Evolutionary conservation across 2,888 invertebrate genomes (phyloP).

Genomic region (Eupithecia tripunctaria): DNA sequence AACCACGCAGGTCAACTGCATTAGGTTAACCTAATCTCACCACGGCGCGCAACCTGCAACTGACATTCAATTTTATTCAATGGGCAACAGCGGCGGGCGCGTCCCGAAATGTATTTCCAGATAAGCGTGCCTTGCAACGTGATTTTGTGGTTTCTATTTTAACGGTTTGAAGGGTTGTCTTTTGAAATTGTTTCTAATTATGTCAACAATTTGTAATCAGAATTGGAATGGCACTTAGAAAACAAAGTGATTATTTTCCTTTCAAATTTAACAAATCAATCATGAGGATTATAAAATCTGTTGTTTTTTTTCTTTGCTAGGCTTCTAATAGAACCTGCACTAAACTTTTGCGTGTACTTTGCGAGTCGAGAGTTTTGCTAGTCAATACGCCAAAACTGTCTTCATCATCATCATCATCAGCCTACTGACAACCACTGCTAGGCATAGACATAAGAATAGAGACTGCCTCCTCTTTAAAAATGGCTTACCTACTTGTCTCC

Average conservation of each 20-base stretch:
- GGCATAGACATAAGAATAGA: no score
- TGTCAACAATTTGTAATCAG: neutral
- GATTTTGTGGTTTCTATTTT: conserved; percentile 12
- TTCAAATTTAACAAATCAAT: neutral
- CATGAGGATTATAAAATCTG: neutral
- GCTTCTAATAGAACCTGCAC: neutral
- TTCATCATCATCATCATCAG: no score
- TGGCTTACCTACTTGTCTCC: no score
- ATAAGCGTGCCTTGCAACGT: conserved; percentile 25
- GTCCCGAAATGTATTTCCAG: conserved; percentile 25
- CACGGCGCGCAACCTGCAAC: conserved; percentile 1
- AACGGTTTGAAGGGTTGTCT: neutral
- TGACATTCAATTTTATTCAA: conserved; percentile 28
- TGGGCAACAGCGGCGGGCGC: conserved; percentile 3
- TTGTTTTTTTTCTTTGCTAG: neutral
- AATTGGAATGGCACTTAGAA: neutral
- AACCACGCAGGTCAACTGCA: neutral
- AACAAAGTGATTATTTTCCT: neutral
- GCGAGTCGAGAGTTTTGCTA: neutral
- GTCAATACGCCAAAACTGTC: neutral
- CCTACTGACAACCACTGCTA: no score
- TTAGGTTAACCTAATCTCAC: conserved; percentile 13
- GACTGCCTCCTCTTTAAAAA: no score
- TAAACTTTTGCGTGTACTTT: neutral
- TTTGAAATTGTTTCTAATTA: conserved; percentile 8